Conservation (phyloP, 2,113 vertebrate genomes). For the Rhinolophus sinicus region DNA sequence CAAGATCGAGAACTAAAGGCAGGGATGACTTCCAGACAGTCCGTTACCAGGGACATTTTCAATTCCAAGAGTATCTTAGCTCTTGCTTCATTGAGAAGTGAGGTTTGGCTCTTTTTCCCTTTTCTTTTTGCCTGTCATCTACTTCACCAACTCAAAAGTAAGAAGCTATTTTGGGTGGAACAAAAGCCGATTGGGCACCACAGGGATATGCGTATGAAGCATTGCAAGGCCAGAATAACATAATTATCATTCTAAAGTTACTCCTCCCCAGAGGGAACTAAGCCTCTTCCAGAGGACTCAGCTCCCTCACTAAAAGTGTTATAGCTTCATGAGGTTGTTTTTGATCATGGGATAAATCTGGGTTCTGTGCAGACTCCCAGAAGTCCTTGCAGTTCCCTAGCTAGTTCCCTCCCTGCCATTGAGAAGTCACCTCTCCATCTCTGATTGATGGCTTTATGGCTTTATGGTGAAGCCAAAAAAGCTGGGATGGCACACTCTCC, state of each 20-base stretch:
- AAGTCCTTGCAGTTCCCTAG: not conserved
- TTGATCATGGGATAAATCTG: too few relatives aligned
- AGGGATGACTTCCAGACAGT: not conserved
- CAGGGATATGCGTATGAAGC: not conserved
- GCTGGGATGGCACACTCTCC: not conserved
- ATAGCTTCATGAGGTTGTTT: too few relatives aligned
- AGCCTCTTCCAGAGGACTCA: not conserved
- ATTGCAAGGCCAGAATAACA: not conserved
- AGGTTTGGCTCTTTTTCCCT: not conserved
- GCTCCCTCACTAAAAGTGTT: not conserved
- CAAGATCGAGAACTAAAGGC: not conserved
- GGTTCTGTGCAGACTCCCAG: not conserved
- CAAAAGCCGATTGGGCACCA: not conserved
- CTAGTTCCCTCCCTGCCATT: not conserved
- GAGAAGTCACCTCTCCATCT: not conserved
- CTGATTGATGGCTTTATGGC: not conserved
- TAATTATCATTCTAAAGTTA: not conserved
- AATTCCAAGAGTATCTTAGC: not conserved
- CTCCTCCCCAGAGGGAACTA: not conserved
- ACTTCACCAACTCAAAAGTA: not conserved
- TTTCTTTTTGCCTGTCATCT: not conserved
- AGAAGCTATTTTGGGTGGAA: constrained; percentile 35
- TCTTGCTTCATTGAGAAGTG: not conserved
- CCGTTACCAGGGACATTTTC: not conserved
- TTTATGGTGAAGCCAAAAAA: not conserved